phyloP scores from a whole-genome alignment of 2,113 vertebrate species.

The Canis aureus region DNA sequence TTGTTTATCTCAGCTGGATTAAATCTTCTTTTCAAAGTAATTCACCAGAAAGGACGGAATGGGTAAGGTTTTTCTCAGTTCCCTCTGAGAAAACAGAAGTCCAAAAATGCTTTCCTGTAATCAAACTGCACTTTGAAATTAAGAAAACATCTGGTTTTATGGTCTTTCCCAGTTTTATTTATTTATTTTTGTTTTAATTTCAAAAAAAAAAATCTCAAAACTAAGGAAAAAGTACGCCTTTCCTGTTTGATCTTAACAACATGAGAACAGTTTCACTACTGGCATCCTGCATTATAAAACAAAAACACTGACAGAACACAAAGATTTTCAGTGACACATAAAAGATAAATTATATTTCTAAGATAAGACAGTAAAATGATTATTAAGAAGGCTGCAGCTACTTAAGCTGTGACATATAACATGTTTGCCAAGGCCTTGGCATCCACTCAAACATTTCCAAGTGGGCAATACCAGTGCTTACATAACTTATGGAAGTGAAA shows the following conservation, averaged over 20 bases:
- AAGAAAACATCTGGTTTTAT: neutral
- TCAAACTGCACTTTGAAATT: neutral
- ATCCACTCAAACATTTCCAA: neutral
- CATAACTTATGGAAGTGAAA: neutral
- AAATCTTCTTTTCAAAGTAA: slow-evolving; percentile 33
- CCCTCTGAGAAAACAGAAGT: neutral
- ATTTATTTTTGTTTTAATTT: neutral
- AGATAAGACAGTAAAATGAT: slow-evolving; percentile 19
- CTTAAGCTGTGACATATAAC: neutral
- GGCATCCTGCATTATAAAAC: neutral
- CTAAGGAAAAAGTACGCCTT: slow-evolving; percentile 17
- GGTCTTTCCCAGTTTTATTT: neutral
- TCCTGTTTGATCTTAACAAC: neutral
- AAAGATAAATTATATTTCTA: neutral
- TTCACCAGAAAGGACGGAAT: neutral
- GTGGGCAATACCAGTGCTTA: neutral
- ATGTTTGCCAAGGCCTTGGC: neutral
- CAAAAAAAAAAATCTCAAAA: slow-evolving; percentile 37
- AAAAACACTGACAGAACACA: neutral
- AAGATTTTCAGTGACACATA: neutral
- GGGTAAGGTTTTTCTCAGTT: neutral
- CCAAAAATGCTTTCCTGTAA: neutral
- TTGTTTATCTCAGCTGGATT: slow-evolving; percentile 42
- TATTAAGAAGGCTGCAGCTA: neutral
- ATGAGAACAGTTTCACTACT: neutral